These are phyloP conservation scores for Macrosiphum euphorbiae DNA, from an alignment of 2,888 invertebrate genomes.

Conservation along the genomic window DNA sequence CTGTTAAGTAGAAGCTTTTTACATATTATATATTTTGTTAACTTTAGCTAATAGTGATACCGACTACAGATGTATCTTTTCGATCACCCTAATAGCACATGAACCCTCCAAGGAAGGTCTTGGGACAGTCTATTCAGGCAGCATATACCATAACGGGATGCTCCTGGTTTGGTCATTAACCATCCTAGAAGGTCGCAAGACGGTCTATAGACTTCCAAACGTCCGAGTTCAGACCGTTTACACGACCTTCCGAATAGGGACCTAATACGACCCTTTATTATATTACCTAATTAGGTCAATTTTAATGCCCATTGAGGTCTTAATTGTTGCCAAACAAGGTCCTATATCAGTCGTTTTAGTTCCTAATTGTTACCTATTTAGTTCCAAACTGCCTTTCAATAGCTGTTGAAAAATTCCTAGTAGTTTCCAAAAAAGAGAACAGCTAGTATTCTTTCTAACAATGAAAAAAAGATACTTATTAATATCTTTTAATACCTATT, in stretches of 20 bases:
- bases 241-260: too few relatives aligned
- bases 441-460: neutral
- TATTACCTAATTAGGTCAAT: too few relatives aligned
- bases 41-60: too few relatives aligned
- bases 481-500: neutral
- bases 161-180: too few relatives aligned
- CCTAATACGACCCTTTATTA: too few relatives aligned
- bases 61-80: too few relatives aligned
- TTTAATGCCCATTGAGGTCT: too few relatives aligned
- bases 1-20: too few relatives aligned
- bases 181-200: neutral
- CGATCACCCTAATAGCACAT: too few relatives aligned
- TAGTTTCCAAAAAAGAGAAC: neutral
- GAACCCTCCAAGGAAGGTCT: neutral
- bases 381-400: neutral
- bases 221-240: neutral
- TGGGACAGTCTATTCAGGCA: neutral
- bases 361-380: neutral
- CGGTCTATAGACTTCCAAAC: slow-evolving; percentile 19
- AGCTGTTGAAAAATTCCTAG: neutral
- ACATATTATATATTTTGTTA: too few relatives aligned
- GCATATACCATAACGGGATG: neutral
- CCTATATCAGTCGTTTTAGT: neutral
- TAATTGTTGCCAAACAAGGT: neutral
- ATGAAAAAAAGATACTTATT: neutral